Evolutionary conservation across 2,797 vertebrate genomes (phyloP), one percentile per base, ranked within the genome.

Genomic region (Sebastes baramenuke): DNA sequence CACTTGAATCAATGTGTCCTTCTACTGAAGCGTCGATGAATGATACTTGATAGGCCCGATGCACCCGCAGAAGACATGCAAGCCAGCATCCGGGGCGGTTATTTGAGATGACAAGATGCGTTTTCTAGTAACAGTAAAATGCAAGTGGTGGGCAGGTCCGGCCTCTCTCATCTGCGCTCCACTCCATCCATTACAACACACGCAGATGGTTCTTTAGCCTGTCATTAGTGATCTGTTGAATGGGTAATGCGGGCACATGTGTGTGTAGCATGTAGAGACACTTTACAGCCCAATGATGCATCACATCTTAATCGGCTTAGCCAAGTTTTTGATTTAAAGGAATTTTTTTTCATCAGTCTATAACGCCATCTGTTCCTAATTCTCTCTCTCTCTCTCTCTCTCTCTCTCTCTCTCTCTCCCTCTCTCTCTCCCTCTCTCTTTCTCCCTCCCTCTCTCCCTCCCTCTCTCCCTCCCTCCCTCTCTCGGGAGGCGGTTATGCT

Each of bases 321-420:
- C 62, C 20, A 75, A 42, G 62, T 75, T 80, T 49, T 84, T 75
- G 72, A 90, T 87, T 79, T 80, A 79, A 84, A 86, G 54, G 42
- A 79, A 75, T 27, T 7, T 46, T 72, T 58, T 61, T 75, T 36
- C 67, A 80, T 80, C 55, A 87, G 77, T 88, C 76, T 67, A 59
- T 61, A 79, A 83, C 8, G 9, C 85, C 81, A 84, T 89, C 87
- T 93, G 87, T 69, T 87, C 66, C n/a, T 79, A 60, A 82, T 84
- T 79, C 75, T 56, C 27, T 72, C 73, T 12, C 25, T 79, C 77
- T 16, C 29, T 24, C 59, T 49, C 56, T 67, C 60, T 46, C 25
- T 14, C 9, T 34, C 30, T 7, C 34, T 4, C 11, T 2, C 11
- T 2, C 34, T 14, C 10, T 34, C 30, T 7, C 34, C 2, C 11